Base-by-base conservation (phyloP, 1,140 invertebrate genomes). In the Drosophila prosaltans region DNA sequence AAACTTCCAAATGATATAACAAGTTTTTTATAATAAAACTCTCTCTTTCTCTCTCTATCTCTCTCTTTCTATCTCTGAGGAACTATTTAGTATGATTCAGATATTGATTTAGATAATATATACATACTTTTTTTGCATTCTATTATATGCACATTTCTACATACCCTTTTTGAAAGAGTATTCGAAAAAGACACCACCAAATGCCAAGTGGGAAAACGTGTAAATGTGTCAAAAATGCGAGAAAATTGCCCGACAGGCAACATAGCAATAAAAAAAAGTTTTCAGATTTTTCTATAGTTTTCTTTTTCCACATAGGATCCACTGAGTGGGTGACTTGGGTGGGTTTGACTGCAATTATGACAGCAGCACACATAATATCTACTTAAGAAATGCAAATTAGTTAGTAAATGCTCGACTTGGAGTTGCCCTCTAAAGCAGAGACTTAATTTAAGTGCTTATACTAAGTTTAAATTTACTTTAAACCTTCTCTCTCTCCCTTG, bases 141-240 rank as follows among this genome's bases (percentile, higher is more conserved):
- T 16, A 16, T 16, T 16, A 16, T 16, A 16, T 16, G 16, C 16
- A 16, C 16, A 16, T 16, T 16, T 16, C 16, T 16, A 0, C 16
- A 16, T 16, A 16, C 28, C 28, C 28, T 30, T 2, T 30, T 30
- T 30, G 4, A 30, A 30, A 30, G 28, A 30, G 28, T 30, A 30
- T 30, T 30, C 28, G 4, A 2, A 30, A 30, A 30, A 30, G 4
- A 30, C 28, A 0, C 28, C 28, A 30, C 28, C 28, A 60, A 78
- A 61, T 48, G 64, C 62, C 74, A 70, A 77, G 36, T 73, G 80
- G 80, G 65, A 80, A 83, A 88, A 80, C 80, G 84, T 89, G 80
- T 70, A 88, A 86, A 86, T 81, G 79, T 86, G 72, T 80, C 80
- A 80, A 86, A 84, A 86, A 78, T 67, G 61, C 63, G 65, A 68